Base-by-base conservation (phyloP, 2,888 invertebrate genomes). In the Microchrysa polita region DNA sequence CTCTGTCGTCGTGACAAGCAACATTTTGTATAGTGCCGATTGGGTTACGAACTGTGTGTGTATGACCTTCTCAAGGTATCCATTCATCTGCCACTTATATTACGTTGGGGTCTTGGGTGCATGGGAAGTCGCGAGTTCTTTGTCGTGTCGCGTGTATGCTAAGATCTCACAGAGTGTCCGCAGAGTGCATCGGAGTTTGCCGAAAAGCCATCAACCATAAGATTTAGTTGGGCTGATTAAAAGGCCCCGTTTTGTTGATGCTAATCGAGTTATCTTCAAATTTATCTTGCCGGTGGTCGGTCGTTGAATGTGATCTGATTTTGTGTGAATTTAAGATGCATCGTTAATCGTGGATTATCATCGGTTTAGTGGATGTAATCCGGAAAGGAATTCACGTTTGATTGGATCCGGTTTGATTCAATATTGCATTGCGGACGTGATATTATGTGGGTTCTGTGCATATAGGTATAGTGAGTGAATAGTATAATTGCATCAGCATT, bases 61-160 rank as follows among this genome's bases (percentile, higher is more conserved):
- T 55, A 55, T 69, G 69, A 69, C 69, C 69, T 69, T 69, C 69
- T 69, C 69, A 69, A 69, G 69, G 69, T 55, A 69, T 40, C 53
- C 67, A 67, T n/a, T 22, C 55, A 55, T 22, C 52, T 18, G 18
- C 55, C 55, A 55, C 55, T 22, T 55, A 18, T 53, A n/a, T n/a
- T n/a, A 34, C 48, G 48, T 48, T 20, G 20, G 20, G 20, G 55
- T 23, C 65, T 63, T 63, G 18, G 14, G 27, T 40, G 14, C 16
- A n/a, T n/a, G n/a, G n/a, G n/a, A n/a, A n/a, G n/a, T n/a, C n/a
- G 53, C 53, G 53, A 53, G 53, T 53, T 53, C 53, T 55, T 55
- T 55, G 12, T 10, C 55, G 18, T 52, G 14, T 52, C 52, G 52
- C 12, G n/a, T 52, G 52, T 52, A n/a, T 44, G n/a, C n/a, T 52